Evolutionary conservation across 2,888 invertebrate genomes (phyloP).

Genomic region (Drosophila affinis): DNA sequence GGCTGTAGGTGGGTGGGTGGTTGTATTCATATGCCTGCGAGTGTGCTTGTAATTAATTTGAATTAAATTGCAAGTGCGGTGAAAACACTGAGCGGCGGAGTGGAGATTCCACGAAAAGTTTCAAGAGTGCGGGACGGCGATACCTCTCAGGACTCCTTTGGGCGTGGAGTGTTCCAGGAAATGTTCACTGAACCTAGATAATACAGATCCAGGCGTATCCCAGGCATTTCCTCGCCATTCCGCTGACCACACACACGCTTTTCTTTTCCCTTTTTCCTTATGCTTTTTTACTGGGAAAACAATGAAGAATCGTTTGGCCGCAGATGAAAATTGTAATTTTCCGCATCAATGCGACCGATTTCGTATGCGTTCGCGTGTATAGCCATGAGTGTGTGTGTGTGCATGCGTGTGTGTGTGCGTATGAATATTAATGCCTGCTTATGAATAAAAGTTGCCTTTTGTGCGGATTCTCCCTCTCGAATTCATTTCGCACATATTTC

Average conservation of each 20-base stretch:
- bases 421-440: constrained; percentile 59
- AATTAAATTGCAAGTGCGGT: constrained; percentile 39
- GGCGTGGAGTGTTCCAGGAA: no score
- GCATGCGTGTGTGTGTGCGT: constrained; percentile 12
- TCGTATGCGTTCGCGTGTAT: constrained; percentile 1
- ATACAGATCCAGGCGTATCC: no score
- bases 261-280: neutral
- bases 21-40: constrained; percentile 35
- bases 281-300: constrained; percentile 17
- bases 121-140: neutral
- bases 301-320: constrained; percentile 16
- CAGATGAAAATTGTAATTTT: constrained; percentile 74
- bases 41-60: constrained; percentile 44
- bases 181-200: no score
- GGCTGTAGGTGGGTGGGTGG: neutral
- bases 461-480: constrained; percentile 14
- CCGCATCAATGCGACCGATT: constrained; percentile 47
- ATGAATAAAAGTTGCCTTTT: constrained; percentile 63
- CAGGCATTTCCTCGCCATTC: no score
- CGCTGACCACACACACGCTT: neutral
- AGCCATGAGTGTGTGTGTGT: constrained; percentile 2
- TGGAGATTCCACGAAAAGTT: neutral
- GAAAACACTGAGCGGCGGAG: neutral
- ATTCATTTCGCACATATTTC: constrained; percentile 41
- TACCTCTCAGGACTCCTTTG: no score